A percentile compares a stretch with the other conserved stretches of the same genome.
phyloP scores from a whole-genome alignment of 2,888 invertebrate genomes.

The Hypomecis punctinalis region DNA sequence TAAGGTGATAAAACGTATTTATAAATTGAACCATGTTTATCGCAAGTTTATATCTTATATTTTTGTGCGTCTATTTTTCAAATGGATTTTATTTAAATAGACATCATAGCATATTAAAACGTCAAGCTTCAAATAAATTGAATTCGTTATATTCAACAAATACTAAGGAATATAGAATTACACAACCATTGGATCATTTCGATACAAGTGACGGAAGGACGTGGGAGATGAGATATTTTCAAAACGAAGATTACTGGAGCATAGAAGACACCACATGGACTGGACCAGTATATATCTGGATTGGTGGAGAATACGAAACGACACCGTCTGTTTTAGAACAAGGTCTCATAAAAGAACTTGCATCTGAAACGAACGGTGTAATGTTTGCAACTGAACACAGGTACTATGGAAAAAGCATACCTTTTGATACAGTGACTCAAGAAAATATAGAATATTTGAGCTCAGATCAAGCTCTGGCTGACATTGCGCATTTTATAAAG shows the following conservation, averaged over 20 bases:
- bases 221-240: neutral
- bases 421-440: neutral
- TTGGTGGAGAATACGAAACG: neutral
- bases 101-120: too few relatives aligned
- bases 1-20: too few relatives aligned
- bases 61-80: too few relatives aligned
- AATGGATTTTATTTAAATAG: too few relatives aligned
- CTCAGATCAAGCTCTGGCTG: neutral
- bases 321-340: neutral
- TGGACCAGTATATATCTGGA: neutral
- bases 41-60: too few relatives aligned
- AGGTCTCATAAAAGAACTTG: neutral
- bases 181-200: conserved; percentile 5
- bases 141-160: too few relatives aligned
- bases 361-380: neutral
- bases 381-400: conserved; percentile 5
- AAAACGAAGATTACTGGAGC: too few relatives aligned
- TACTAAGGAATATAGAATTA: neutral
- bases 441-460: neutral
- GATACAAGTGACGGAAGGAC: neutral
- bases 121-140: too few relatives aligned
- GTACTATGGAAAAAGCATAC: conserved; percentile 6
- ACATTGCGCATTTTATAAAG: neutral
- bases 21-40: too few relatives aligned
- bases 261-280: too few relatives aligned